Percentiles rank a stretch among this genome's conserved stretches.
Evolutionary conservation across 92 coral and sea anemone genomes (phyloP).

Genomic region (Pocillopora meandrina): DNA sequence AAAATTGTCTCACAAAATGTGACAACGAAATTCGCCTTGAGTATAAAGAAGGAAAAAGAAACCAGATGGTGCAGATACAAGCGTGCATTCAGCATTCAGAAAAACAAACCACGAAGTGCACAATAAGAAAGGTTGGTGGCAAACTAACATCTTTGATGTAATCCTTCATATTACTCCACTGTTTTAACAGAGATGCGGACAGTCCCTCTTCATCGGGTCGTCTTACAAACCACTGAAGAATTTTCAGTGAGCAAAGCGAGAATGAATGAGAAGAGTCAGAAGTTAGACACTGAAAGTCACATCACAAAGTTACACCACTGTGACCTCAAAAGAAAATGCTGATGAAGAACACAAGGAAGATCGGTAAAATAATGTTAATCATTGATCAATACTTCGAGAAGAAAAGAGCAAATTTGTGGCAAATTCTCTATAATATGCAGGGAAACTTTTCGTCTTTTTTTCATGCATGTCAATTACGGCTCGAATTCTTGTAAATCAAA

Average conservation of each 20-base stretch:
- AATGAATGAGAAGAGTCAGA: conserved; percentile 27
- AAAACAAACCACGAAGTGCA: background rate
- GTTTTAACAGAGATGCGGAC: conserved; percentile 74
- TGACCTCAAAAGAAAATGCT: background rate
- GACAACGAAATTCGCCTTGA: background rate
- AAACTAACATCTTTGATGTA: conserved; percentile 89
- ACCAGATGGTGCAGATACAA: background rate
- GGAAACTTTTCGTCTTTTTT: too few species aligned
- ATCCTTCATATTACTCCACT: conserved; percentile 81
- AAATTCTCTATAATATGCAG: background rate
- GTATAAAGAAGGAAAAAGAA: background rate
- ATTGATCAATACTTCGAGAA: too few species aligned
- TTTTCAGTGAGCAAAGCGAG: conserved; percentile 19
- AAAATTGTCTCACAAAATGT: background rate
- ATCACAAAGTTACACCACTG: background rate
- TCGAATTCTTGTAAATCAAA: too few species aligned
- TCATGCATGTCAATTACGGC: too few species aligned
- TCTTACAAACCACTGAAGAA: conserved; percentile 59
- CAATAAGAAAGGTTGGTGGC: background rate
- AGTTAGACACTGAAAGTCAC: background rate
- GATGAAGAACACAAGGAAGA: background rate
- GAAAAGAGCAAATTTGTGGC: background rate
- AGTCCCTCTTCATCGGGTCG: conserved; percentile 72
- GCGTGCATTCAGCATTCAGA: background rate
- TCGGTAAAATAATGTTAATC: background rate